These are phyloP conservation scores for Odontocerum albicorne DNA, from an alignment of 2,888 invertebrate genomes.

Conservation along the genomic window DNA sequence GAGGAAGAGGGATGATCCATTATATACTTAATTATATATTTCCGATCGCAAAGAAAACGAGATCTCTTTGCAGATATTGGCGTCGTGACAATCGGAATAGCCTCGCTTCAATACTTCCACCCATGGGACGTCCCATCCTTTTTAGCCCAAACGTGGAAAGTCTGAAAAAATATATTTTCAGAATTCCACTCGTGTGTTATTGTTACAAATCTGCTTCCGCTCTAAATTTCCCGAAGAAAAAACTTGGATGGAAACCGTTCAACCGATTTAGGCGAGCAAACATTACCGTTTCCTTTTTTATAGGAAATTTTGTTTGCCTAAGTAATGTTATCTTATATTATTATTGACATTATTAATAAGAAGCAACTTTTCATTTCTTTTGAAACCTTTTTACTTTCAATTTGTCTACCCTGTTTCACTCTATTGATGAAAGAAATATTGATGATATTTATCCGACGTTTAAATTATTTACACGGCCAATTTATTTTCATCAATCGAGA, in stretches of 20 bases:
- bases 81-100: conserved; percentile 9
- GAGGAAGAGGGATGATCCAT: not conserved
- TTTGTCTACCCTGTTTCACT: no score
- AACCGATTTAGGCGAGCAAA: conserved; percentile 2
- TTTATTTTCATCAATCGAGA: no score
- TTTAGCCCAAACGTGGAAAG: not conserved
- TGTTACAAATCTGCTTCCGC: conserved; percentile 16
- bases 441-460: no score
- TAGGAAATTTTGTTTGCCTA: conserved; percentile 3
- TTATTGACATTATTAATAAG: conserved; percentile 1
- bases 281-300: not conserved
- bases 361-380: conserved; percentile 3
- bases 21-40: not conserved
- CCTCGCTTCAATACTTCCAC: not conserved
- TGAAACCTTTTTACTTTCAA: no score
- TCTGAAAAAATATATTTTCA: conserved; percentile 10
- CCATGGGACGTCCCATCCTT: conserved; percentile 9
- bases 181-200: conserved; percentile 15
- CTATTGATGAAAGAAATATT: no score
- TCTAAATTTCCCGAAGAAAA: not conserved
- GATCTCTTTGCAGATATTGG: not conserved
- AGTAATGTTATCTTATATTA: conserved; percentile 6
- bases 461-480: no score
- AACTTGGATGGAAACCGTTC: conserved; percentile 8
- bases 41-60: not conserved